Conservation (phyloP, 2,113 vertebrate species). For the Diphyllodes magnificus region DNA sequence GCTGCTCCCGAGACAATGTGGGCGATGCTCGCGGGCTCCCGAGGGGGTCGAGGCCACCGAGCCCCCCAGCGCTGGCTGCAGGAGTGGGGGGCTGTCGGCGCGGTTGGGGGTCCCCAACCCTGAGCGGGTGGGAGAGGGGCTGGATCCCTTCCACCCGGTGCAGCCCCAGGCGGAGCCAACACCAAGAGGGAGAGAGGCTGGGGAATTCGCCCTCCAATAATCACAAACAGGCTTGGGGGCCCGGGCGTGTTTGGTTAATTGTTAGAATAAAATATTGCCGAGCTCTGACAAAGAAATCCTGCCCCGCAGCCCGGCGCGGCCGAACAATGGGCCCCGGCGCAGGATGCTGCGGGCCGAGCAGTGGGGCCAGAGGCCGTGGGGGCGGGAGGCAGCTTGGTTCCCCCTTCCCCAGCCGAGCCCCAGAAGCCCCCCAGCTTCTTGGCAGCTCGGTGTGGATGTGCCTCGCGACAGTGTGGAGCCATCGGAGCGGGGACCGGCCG, state of each 20-base stretch:
- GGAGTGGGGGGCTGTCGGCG: not conserved
- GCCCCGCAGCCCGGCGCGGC: not conserved
- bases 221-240: constrained; percentile 52
- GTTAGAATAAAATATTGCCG: constrained; percentile 51
- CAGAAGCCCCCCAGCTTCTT: not conserved
- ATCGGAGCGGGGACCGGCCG: not conserved
- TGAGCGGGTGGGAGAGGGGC: not conserved
- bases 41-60: not conserved
- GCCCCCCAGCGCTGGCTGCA: not conserved
- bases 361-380: not conserved
- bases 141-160: not conserved
- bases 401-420: not conserved
- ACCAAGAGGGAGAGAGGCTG: not conserved
- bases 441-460: not conserved
- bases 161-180: not conserved
- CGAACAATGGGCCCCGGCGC: not conserved
- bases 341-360: not conserved
- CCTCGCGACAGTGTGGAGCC: not conserved
- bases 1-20: not conserved
- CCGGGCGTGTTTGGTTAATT: constrained; percentile 54
- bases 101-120: not conserved
- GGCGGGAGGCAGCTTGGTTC: not conserved
- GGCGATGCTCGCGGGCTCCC: not conserved
- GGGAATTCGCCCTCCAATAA: constrained; percentile 42
- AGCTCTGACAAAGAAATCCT: constrained; percentile 37